A percentile compares a stretch with the other conserved stretches of the same genome.
phyloP scores from a whole-genome alignment of 2,113 vertebrate genomes.

The Girardinichthys multiradiatus region DNA sequence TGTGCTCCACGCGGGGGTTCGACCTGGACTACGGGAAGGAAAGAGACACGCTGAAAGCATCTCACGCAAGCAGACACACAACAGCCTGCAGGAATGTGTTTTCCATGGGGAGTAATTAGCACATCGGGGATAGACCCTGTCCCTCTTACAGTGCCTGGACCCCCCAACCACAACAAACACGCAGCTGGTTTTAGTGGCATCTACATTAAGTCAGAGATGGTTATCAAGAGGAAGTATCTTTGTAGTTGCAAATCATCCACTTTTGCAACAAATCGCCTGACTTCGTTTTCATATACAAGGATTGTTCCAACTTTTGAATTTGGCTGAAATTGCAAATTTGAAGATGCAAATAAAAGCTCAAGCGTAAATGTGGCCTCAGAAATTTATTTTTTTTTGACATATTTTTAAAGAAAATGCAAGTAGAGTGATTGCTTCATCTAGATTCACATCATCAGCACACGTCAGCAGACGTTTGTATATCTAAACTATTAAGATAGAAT shows the following conservation, averaged over 20 bases:
- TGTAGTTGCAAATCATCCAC: constrained; percentile 7
- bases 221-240: neutral
- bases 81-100: constrained; percentile 54
- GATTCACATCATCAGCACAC: neutral
- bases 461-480: neutral
- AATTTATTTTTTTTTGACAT: neutral
- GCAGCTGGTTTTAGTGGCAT: constrained; percentile 7
- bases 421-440: neutral
- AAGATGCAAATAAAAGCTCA: neutral
- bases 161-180: constrained; percentile 43
- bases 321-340: neutral
- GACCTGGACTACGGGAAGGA: constrained; percentile 30
- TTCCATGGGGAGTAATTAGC: constrained; percentile 65
- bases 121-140: constrained; percentile 40
- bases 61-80: constrained; percentile 27
- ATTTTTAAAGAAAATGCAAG: neutral
- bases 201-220: constrained; percentile 19
- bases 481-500: no score
- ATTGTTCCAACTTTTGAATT: neutral
- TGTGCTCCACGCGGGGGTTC: constrained; percentile 33
- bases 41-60: constrained; percentile 33
- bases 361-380: neutral
- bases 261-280: neutral
- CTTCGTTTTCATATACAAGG: neutral
- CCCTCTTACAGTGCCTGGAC: constrained; percentile 50